A percentile compares a stretch with the other conserved stretches of the same genome.
phyloP scores from a whole-genome alignment of 2,888 invertebrate genomes.

The Trissolcus japonicus region DNA sequence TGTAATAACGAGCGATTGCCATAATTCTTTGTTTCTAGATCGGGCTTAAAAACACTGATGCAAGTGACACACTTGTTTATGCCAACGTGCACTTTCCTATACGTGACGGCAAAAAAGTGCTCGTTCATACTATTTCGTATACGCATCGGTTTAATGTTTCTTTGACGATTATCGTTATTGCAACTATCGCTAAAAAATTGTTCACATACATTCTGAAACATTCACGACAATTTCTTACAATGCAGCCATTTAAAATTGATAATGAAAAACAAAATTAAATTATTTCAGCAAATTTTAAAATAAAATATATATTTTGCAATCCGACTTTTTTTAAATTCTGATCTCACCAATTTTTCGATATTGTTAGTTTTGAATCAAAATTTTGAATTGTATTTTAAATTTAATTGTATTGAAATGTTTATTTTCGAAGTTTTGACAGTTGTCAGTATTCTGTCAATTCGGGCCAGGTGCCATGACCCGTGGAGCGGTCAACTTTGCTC shows the following conservation, averaged over 20 bases:
- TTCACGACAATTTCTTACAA: too few relatives aligned
- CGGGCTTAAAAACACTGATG: constrained; percentile 24
- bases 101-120: not conserved
- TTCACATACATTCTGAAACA: too few relatives aligned
- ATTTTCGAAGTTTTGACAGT: constrained; percentile 17
- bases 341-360: too few relatives aligned
- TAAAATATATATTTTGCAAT: too few relatives aligned
- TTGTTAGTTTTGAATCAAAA: not conserved
- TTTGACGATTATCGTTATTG: constrained; percentile 7
- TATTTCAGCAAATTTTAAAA: not conserved
- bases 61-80: constrained; percentile 39
- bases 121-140: not conserved
- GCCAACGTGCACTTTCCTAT: constrained; percentile 23
- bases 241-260: too few relatives aligned
- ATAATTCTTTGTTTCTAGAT: constrained; percentile 36
- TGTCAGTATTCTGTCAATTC: constrained; percentile 18
- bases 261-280: too few relatives aligned
- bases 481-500: constrained; percentile 62
- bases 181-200: too few relatives aligned
- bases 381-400: not conserved
- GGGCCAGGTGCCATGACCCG: constrained; percentile 68
- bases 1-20: constrained; percentile 37
- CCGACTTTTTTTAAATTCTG: too few relatives aligned
- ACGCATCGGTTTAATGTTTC: too few relatives aligned
- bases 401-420: constrained; percentile 17